phyloP scores from a whole-genome alignment of 2,113 vertebrate genomes.

The Shinisaurus crocodilurus region DNA sequence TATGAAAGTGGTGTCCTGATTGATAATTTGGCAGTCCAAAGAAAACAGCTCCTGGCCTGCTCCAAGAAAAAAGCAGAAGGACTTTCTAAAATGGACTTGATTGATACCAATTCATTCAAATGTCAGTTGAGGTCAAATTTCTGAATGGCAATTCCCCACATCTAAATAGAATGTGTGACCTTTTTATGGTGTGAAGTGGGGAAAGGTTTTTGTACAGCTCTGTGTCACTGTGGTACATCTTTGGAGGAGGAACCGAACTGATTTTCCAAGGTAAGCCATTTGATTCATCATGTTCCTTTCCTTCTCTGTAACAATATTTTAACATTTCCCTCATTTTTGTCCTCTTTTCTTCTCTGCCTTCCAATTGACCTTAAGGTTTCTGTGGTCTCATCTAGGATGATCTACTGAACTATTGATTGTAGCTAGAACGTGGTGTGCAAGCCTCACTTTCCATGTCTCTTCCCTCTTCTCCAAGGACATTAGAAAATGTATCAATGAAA shows the following conservation, averaged over 20 bases:
- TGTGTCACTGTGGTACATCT: conserved; percentile 38
- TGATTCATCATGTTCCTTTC: not conserved
- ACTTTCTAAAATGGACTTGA: too few relatives aligned
- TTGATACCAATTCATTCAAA: too few relatives aligned
- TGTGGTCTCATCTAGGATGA: not conserved
- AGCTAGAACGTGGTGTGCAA: not conserved
- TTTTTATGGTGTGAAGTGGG: too few relatives aligned
- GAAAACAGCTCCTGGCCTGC: too few relatives aligned
- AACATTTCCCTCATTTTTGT: not conserved
- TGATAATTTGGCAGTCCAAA: too few relatives aligned
- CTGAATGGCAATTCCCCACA: too few relatives aligned
- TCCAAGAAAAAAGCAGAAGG: too few relatives aligned
- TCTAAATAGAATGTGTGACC: too few relatives aligned
- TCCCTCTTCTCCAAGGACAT: too few relatives aligned
- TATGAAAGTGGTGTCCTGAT: too few relatives aligned
- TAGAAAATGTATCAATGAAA: not conserved
- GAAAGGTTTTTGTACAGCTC: conserved; percentile 41
- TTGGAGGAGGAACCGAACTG: conserved; percentile 19
- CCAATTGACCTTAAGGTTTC: not conserved
- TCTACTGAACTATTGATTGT: not conserved
- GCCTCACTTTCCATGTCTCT: too few relatives aligned
- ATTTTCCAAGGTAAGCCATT: not conserved
- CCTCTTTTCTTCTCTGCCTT: not conserved
- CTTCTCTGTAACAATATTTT: not conserved
- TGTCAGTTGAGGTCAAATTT: too few relatives aligned